Base-by-base conservation (phyloP, 2,888 invertebrate genomes). In the Meganola albula region DNA sequence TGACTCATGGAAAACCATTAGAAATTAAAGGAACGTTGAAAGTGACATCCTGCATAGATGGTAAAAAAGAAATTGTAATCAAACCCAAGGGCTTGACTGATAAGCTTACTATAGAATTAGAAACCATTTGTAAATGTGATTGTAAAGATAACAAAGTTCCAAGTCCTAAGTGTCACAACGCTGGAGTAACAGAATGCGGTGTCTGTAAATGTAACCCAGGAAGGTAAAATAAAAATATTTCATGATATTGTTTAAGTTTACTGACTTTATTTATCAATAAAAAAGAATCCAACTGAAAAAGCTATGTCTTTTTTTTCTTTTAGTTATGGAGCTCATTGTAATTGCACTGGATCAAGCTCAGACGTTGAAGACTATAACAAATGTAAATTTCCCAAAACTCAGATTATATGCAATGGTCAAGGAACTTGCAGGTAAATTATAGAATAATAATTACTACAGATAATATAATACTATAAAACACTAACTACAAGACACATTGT, bases 101-200 rank as follows among this genome's bases (percentile, higher is more conserved):
- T 58, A 87, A 87, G 40, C 71, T 96, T 10, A 74, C 63, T 1
- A 78, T 96, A 21, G 85, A 91, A 25, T 63, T 96, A 21, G 88
- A 91, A 40, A 84, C 92, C n/a, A 73, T 90, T 21, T 95, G 95
- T 62, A 87, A 91, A 44, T 96, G 95, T 65, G 12, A 27, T 63
- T 37, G 55, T 5, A 3, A 3, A 20, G 20, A 20, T n/a, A 3
- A 5, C 20, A 74, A 44, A 13, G 63, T 54, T 34, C 78, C 87
- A 3, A 43, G 24, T 18, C 16, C 47, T 0, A 48, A 69, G 20
- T 90, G 89, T 46, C 60, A 53, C 9, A 24, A 28, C 0, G 64
- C 63, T 24, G 91, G 91, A 7, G 82, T 68, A 8, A 77, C 80
- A 35, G 80, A 88, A 53, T 91, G 91, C 64, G 93, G 92, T 3